Evolutionary conservation across 2,888 invertebrate genomes (phyloP).

Genomic region (Neria commutata): DNA sequence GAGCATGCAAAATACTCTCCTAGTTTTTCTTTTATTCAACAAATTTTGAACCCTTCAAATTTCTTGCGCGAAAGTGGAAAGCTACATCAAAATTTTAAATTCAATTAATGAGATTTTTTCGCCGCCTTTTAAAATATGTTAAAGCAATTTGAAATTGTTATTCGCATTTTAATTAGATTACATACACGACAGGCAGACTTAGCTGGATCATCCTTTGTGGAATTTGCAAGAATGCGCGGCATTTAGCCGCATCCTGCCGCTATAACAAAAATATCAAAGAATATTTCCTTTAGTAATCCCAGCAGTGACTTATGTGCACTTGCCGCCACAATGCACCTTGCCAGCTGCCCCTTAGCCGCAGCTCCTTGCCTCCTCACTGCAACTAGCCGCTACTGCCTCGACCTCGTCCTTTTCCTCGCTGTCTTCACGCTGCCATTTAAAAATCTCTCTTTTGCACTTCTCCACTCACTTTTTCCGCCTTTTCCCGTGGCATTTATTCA

Average conservation of each 20-base stretch:
- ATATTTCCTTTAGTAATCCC: constrained; percentile 7
- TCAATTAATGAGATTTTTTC: background rate
- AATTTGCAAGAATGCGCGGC: no score
- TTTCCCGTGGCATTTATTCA: constrained; percentile 9
- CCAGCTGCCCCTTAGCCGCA: background rate
- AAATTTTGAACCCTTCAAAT: no score
- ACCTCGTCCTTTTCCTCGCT: background rate
- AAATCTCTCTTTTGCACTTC: background rate
- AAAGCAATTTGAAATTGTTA: background rate
- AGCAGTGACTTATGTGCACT: constrained; percentile 29
- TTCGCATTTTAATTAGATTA: background rate
- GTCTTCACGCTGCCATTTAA: background rate
- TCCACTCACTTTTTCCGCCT: constrained; percentile 11
- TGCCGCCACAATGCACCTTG: background rate
- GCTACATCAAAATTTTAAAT: background rate
- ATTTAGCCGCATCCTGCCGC: background rate
- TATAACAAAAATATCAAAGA: background rate
- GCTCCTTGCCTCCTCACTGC: background rate
- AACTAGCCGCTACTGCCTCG: background rate
- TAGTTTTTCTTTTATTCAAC: no score
- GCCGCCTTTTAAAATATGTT: no score
- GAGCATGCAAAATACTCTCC: no score
- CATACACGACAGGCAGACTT: no score
- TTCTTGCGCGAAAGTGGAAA: no score
- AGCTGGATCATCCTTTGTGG: no score